Evolutionary conservation across 2,888 invertebrate genomes (phyloP).

Genomic region (Gastracanthus pulcherrimus): DNA sequence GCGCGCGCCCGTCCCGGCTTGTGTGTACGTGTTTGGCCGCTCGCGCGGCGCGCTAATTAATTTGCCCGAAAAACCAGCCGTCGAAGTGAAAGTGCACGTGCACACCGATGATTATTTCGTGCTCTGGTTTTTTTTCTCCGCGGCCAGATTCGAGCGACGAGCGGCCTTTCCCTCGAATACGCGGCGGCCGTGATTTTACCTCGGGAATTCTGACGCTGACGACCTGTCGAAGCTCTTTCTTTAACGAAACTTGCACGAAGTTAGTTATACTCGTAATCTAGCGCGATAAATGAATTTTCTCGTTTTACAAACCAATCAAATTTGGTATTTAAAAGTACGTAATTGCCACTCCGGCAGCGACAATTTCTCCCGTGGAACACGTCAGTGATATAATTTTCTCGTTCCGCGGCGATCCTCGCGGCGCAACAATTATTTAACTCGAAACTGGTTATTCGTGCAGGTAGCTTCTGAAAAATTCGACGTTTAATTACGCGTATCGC

Average conservation of each 20-base stretch:
- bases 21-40: too few relatives aligned
- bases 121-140: constrained; percentile 1
- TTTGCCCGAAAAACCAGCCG: constrained; percentile 52
- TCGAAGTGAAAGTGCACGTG: constrained; percentile 43
- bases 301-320: too few relatives aligned
- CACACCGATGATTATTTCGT: constrained; percentile 35
- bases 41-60: constrained; percentile 53
- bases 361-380: background rate
- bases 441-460: constrained; percentile 44
- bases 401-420: background rate
- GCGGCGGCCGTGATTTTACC: background rate
- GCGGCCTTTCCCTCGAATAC: background rate
- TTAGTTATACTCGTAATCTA: too few relatives aligned
- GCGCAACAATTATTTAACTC: constrained; percentile 24
- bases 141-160: background rate
- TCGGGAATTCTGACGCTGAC: too few relatives aligned
- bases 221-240: too few relatives aligned
- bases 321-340: too few relatives aligned
- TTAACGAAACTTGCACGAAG: too few relatives aligned
- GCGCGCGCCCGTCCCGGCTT: too few relatives aligned
- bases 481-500: constrained; percentile 52
- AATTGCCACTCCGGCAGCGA: background rate
- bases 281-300: too few relatives aligned
- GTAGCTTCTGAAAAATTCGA: constrained; percentile 28
- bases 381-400: background rate